Conservation (phyloP, 2,888 invertebrate genomes). For the Heliconius sara region DNA sequence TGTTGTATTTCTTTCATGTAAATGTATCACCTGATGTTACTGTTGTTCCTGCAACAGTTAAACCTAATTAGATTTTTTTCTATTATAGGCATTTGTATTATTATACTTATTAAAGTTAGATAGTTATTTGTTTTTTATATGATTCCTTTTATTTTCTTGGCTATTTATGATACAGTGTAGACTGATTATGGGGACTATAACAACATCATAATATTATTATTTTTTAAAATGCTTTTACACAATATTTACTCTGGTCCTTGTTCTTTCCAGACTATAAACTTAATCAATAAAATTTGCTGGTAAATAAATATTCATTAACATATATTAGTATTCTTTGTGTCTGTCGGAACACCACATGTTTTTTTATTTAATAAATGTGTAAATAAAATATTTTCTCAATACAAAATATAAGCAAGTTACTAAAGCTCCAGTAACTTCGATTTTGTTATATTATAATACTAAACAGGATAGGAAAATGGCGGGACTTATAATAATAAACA, state of each 20-base stretch:
- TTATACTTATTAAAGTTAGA: constrained; percentile 11
- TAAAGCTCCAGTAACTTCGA: background rate
- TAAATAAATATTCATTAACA: no score
- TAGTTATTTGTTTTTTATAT: background rate
- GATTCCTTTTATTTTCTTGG: background rate
- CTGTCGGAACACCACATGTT: no score
- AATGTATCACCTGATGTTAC: constrained; percentile 60
- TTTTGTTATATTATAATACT: background rate
- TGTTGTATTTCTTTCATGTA: constrained; percentile 91
- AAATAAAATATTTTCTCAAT: background rate
- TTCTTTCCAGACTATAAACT: no score
- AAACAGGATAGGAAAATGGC: no score
- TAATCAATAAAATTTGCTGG: no score
- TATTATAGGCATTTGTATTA: background rate
- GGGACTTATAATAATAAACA: background rate
- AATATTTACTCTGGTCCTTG: no score
- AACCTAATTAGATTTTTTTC: constrained; percentile 44
- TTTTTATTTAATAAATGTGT: background rate
- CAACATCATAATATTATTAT: no score
- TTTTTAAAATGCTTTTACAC: no score
- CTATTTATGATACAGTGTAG: background rate
- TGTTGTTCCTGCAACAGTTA: constrained; percentile 49
- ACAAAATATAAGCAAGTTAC: constrained; percentile 2
- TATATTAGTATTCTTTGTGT: no score
- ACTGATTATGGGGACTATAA: no score